Base-by-base conservation (phyloP, 2,797 vertebrate genomes). In the Orientallactaga sibirica region DNA sequence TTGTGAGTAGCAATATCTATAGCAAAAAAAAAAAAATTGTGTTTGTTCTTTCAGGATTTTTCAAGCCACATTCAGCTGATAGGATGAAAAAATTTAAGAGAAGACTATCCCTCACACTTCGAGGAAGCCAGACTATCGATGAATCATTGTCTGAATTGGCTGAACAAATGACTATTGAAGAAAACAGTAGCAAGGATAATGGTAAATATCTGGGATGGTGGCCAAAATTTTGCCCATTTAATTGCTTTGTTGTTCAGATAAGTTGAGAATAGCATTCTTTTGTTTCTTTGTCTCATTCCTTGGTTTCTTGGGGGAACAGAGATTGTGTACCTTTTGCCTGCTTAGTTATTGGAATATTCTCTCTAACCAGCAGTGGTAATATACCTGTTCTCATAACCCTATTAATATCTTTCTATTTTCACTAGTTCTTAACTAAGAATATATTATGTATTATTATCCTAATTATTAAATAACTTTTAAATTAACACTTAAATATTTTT, bases 31-130 rank as follows among this genome's bases (percentile, higher is more conserved):
- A 48, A 48, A 48, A 37, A 37, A 83, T 92, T 91, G 55, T 93
- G 12, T 92, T 92, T 66, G 62, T 94, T 93, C 3, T 94, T 97
- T 96, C 91, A 99, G 99, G 98, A 98, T 98, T 98, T 98, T 98
- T 98, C 98, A 98, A 98, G 96, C 98, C 68, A 98, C 98, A 97
- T 97, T 97, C 97, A 94, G 98, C 98, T 98, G 98, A 98, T 98
- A 99, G 98, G 98, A 99, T 99, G 99, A 99, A 99, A 99, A 99
- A 99, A 98, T 99, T 99, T 96, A 99, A 99, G 98, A 99, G 99
- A 97, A 99, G 99, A 91, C 98, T 99, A 95, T 99, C 99, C 48
- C 98, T 99, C 97, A 99, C 99, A 0, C 98, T 99, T 90, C 99
- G 99, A 86, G 98, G 99, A 97, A 99, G 99, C 97, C 99, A 99